Evolutionary conservation across 2,888 invertebrate species (phyloP).

Genomic region (Argyresthia albistria): DNA sequence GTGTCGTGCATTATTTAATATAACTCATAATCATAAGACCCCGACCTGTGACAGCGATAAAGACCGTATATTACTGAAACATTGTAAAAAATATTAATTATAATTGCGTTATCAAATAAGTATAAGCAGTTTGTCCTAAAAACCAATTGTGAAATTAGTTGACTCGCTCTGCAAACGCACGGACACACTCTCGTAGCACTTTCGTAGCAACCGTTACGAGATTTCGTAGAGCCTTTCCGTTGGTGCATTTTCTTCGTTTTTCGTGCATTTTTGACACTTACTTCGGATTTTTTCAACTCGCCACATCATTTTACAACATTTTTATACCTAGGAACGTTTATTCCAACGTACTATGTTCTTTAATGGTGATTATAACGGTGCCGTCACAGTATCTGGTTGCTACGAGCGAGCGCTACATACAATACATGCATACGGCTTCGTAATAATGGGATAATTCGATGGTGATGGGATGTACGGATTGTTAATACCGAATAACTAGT

Average conservation of each 20-base stretch:
- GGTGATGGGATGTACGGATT: too few species aligned
- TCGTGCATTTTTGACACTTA: conserved; percentile 6
- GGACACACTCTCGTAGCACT: conserved; percentile 29
- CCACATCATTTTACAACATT: background rate
- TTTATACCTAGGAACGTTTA: conserved; percentile 5
- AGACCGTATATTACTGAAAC: too few species aligned
- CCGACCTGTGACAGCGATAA: too few species aligned
- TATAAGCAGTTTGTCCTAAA: too few species aligned
- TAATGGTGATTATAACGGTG: conserved; percentile 18
- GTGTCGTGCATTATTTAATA: too few species aligned
- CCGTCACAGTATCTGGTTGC: conserved; percentile 20
- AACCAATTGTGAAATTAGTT: too few species aligned
- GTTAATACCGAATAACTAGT: too few species aligned
- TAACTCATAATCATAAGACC: too few species aligned
- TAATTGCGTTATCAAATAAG: too few species aligned
- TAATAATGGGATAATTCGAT: too few species aligned
- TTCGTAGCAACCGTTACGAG: conserved; percentile 52
- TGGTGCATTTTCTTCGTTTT: conserved; percentile 5
- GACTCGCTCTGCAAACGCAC: too few species aligned
- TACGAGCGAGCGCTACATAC: background rate
- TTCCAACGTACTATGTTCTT: background rate
- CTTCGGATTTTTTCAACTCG: background rate
- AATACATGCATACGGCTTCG: conserved; percentile 2
- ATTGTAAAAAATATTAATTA: too few species aligned
- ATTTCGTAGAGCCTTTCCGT: conserved; percentile 27